Conservation (phyloP, 2,888 invertebrate genomes). For the Nemotelus nigrinus region DNA sequence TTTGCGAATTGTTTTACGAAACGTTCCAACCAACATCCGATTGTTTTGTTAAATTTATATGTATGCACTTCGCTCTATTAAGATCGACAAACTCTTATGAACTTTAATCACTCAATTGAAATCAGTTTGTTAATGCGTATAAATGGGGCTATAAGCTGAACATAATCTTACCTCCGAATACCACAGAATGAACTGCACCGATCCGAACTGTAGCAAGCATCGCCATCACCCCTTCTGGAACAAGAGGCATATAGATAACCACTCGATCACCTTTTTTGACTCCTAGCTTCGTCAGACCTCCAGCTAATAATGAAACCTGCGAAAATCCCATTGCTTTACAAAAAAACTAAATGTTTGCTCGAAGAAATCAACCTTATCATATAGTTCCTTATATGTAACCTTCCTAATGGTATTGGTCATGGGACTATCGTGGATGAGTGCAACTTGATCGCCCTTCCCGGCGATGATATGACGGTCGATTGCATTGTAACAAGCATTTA, state of each 20-base stretch:
- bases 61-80: too few species aligned
- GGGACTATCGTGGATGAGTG: conserved; percentile 91
- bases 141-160: too few species aligned
- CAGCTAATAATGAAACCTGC: conserved; percentile 73
- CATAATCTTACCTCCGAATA: conserved; percentile 80
- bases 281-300: conserved; percentile 79
- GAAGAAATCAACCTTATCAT: conserved; percentile 72
- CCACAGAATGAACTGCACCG: conserved; percentile 93
- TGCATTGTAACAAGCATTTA: conserved; percentile 94
- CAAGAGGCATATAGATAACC: conserved; percentile 93
- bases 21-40: too few species aligned
- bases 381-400: conserved; percentile 83
- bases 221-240: conserved; percentile 88
- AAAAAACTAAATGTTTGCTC: conserved; percentile 8
- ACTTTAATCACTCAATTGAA: too few species aligned
- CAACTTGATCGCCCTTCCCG: conserved; percentile 81
- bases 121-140: too few species aligned
- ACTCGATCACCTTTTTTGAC: conserved; percentile 86
- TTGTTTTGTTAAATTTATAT: too few species aligned
- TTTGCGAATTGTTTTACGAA: too few species aligned
- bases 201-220: conserved; percentile 89
- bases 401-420: conserved; percentile 79
- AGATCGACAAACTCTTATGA: too few species aligned
- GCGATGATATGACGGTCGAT: conserved; percentile 87
- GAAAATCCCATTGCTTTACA: neutral